Percentiles rank a stretch among this genome's conserved stretches.
These are phyloP conservation scores for Trypoxylon attenuatum DNA, from an alignment of 2,888 invertebrate species.

Conservation along the genomic window DNA sequence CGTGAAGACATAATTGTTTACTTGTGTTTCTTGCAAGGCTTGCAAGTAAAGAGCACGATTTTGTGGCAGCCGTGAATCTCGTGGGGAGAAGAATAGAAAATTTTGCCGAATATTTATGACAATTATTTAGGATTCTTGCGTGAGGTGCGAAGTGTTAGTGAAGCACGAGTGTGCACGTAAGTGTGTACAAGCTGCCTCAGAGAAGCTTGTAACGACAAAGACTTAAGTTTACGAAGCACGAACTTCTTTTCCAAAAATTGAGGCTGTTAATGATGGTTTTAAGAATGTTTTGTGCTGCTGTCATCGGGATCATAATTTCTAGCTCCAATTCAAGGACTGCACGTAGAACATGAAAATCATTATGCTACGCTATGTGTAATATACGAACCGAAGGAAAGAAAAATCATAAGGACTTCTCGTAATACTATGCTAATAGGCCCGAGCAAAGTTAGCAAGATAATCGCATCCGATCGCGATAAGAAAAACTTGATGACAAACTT, in stretches of 20 bases:
- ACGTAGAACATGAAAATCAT: slow-evolving; percentile 36
- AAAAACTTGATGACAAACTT: slow-evolving; percentile 30
- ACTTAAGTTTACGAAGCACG: slow-evolving; percentile 49
- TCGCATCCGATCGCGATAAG: slow-evolving; percentile 14
- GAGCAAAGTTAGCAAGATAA: slow-evolving; percentile 21
- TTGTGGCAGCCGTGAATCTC: slow-evolving; percentile 24
- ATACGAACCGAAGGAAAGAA: slow-evolving; percentile 21
- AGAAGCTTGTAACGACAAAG: slow-evolving; percentile 51
- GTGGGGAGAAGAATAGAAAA: slow-evolving; percentile 22
- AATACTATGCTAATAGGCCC: slow-evolving; percentile 30
- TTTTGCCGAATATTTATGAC: slow-evolving; percentile 21
- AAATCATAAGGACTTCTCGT: slow-evolving; percentile 26
- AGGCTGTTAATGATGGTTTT: slow-evolving; percentile 41
- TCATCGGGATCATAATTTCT: slow-evolving; percentile 39
- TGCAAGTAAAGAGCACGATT: slow-evolving; percentile 15
- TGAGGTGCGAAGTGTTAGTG: slow-evolving; percentile 69
- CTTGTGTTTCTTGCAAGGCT: no score
- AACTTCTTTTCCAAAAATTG: slow-evolving; percentile 44
- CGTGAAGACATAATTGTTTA: slow-evolving; percentile 36
- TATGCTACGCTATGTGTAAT: slow-evolving; percentile 33
- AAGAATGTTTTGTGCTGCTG: slow-evolving; percentile 52
- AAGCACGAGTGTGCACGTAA: slow-evolving; percentile 70
- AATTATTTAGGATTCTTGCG: slow-evolving; percentile 49
- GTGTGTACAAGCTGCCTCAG: slow-evolving; percentile 65
- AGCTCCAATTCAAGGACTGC: slow-evolving; percentile 36